Conservation (phyloP, 2,888 invertebrate genomes). For the Corythucha ciliata region DNA sequence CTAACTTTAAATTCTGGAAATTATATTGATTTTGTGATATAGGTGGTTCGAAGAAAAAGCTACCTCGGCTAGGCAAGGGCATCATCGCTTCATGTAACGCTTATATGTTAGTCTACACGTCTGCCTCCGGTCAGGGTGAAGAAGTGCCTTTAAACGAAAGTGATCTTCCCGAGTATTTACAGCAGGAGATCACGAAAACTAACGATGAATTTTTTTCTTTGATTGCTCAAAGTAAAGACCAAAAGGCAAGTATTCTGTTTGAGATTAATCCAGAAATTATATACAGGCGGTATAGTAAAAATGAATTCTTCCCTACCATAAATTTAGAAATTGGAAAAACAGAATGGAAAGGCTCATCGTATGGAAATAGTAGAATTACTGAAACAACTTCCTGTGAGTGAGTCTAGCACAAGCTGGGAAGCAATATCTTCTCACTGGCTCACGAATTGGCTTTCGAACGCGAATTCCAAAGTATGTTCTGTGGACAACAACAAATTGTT, state of each 20-base stretch:
- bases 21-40: too few species aligned
- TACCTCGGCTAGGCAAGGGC: slow-evolving; percentile 42
- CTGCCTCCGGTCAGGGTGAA: slow-evolving; percentile 10
- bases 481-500: slow-evolving; percentile 44
- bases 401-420: slow-evolving; percentile 39
- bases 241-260: slow-evolving; percentile 19
- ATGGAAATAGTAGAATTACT: slow-evolving; percentile 26
- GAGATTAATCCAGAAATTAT: too few species aligned
- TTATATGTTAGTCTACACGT: slow-evolving; percentile 54
- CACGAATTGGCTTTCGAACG: slow-evolving; percentile 43
- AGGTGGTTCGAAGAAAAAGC: slow-evolving; percentile 39
- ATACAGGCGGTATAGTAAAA: too few species aligned
- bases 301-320: neutral
- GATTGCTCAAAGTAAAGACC: slow-evolving; percentile 24
- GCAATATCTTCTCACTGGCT: slow-evolving; percentile 49
- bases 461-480: slow-evolving; percentile 39
- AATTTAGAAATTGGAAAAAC: slow-evolving; percentile 19
- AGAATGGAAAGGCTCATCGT: slow-evolving; percentile 21
- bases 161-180: slow-evolving; percentile 29
- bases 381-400: slow-evolving; percentile 26
- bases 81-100: slow-evolving; percentile 49
- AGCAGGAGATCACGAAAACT: slow-evolving; percentile 26
- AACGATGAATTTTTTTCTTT: slow-evolving; percentile 27
- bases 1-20: too few species aligned
- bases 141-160: slow-evolving; percentile 22